phyloP scores from a whole-genome alignment of 2,113 vertebrate genomes.

The Rhinoderma darwinii region DNA sequence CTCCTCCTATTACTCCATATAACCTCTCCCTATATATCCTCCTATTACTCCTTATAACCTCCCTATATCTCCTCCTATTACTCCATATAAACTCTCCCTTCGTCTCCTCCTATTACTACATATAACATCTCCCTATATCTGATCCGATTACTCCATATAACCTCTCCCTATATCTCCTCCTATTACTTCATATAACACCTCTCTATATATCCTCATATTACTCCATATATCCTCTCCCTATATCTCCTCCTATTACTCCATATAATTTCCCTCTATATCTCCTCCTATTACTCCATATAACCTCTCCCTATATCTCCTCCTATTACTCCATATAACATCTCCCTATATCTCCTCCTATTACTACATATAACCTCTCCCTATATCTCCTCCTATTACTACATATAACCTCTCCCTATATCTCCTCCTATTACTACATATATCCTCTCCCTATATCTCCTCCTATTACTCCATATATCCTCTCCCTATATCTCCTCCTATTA shows the following conservation, averaged over 20 bases:
- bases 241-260: constrained; percentile 1
- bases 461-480: constrained; percentile 5
- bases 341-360: neutral
- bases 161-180: constrained; percentile 2
- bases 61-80: neutral
- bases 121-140: constrained; percentile 10
- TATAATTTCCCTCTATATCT: neutral
- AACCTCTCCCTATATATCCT: neutral
- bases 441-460: constrained; percentile 2
- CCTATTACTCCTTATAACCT: too few relatives aligned
- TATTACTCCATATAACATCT: neutral
- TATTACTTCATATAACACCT: neutral
- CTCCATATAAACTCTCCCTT: neutral
- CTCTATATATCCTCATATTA: neutral
- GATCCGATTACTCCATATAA: constrained; percentile 4
- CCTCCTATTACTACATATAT: constrained; percentile 9
- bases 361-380: neutral
- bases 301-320: neutral
- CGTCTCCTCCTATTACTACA: neutral
- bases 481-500: constrained; percentile 5
- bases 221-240: neutral
- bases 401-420: constrained; percentile 10
- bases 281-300: constrained; percentile 6
- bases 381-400: neutral
- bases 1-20: constrained; percentile 7